These are phyloP conservation scores for Drosophila suboccidentalis DNA, from an alignment of 2,888 invertebrate species.

Conservation along the genomic window DNA sequence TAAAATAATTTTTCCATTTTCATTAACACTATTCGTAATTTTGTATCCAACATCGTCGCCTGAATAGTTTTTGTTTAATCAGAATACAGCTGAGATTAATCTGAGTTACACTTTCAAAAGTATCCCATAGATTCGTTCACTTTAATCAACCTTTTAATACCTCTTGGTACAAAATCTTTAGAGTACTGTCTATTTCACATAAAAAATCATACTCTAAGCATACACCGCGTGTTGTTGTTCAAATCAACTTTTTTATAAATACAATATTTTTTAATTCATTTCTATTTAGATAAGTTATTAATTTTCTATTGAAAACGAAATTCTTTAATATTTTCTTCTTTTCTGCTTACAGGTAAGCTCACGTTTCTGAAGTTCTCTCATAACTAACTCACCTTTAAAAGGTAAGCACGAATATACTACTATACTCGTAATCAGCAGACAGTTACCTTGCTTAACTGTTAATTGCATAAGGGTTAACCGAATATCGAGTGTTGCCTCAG, in stretches of 20 bases:
- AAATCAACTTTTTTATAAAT: not conserved
- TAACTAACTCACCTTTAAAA: too few species aligned
- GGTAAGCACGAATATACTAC: conserved; percentile 19
- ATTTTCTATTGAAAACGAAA: not conserved
- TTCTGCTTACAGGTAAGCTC: conserved; percentile 44
- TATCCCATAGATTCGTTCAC: too few species aligned
- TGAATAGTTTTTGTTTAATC: too few species aligned
- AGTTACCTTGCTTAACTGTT: conserved; percentile 39
- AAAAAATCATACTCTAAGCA: not conserved
- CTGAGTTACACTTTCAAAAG: too few species aligned
- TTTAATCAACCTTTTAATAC: too few species aligned
- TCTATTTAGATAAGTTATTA: not conserved
- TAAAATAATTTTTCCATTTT: too few species aligned
- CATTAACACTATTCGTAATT: too few species aligned
- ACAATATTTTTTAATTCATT: not conserved
- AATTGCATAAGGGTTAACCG: conserved; percentile 39
- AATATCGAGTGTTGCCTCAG: conserved; percentile 21
- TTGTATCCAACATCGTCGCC: too few species aligned
- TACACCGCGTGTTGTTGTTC: not conserved
- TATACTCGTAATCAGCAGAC: not conserved
- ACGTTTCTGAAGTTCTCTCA: not conserved
- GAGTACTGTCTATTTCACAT: not conserved
- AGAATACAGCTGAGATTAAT: too few species aligned
- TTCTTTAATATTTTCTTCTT: not conserved
- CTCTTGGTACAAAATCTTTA: too few species aligned